Base-by-base conservation (phyloP, 2,888 invertebrate genomes). In the Thera britannica region DNA sequence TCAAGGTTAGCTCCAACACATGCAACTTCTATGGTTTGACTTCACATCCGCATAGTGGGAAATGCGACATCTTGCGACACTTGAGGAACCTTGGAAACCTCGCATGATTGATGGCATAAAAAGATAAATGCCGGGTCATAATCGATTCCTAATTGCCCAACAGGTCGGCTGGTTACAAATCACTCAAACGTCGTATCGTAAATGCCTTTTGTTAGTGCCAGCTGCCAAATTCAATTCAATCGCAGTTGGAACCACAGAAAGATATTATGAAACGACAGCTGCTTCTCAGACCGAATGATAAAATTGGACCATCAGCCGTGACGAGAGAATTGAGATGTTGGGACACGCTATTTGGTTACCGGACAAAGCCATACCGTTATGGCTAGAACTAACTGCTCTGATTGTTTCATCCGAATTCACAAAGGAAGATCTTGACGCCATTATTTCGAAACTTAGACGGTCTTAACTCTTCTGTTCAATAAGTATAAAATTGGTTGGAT, bases 271-370 rank as follows among this genome's bases (percentile, higher is more conserved):
- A 79, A 77, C 72, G 76, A 75, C 80, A 81, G 77, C 79, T 83
- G 82, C 74, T 75, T 76, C 77, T 76, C 74, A 76, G 75, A 75
- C 75, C 70, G 74, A 78, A 79, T 76, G 78, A 71, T 83, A 85
- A 83, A 86, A 84, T 79, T 78, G 80, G 82, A 75, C 79, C 85
- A 83, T 75, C 78, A 70, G 74, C 79, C 86, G 85, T 88, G 87
- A 87, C 87, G 83, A 80, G 75, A 76, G 75, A 79, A 80, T 75
- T 76, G 79, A 81, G 83, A 83, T 81, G 78, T 76, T 73, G 72
- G 71, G 79, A 80, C 81, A 79, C 76, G 79, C 76, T 79, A 81
- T 83, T 81, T 78, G 79, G 79, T 81, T 77, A 66, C 79, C 62
- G 62, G 62, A 62, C 55, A 48, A 62, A 55, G 55, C 36, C 36